Conservation (phyloP, 2,888 invertebrate species). For the Stenotaenia linearis region DNA sequence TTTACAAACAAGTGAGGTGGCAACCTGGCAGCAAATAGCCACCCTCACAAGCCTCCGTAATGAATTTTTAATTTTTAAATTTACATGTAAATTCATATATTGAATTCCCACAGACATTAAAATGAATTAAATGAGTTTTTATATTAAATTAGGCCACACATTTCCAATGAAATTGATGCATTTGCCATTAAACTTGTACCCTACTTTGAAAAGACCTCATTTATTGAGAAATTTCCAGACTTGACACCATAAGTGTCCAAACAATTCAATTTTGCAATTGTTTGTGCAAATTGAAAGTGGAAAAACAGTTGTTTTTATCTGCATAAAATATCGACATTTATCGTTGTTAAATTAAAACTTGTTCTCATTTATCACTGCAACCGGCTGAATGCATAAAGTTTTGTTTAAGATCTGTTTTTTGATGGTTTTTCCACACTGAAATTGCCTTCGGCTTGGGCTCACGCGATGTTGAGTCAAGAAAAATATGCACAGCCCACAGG, state of each 20-base stretch:
- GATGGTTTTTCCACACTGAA: neutral
- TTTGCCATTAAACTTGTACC: neutral
- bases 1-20: neutral
- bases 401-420: neutral
- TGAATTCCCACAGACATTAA: neutral
- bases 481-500: slow-evolving; percentile 24
- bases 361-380: neutral
- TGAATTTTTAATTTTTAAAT: neutral
- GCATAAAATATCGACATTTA: too few relatives aligned
- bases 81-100: neutral
- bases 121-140: neutral
- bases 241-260: neutral
- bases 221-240: neutral
- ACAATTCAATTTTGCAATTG: too few relatives aligned
- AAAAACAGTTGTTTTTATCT: too few relatives aligned
- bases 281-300: too few relatives aligned
- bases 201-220: neutral
- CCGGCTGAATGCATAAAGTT: neutral
- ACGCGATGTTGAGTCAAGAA: slow-evolving; percentile 24
- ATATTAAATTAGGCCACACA: neutral
- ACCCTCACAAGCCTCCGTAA: neutral
- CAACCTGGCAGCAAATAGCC: neutral
- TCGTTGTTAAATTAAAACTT: neutral
- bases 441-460: neutral
- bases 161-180: neutral